Base-by-base conservation (phyloP, 2,888 invertebrate genomes). In the Cryptosula pallasiana region DNA sequence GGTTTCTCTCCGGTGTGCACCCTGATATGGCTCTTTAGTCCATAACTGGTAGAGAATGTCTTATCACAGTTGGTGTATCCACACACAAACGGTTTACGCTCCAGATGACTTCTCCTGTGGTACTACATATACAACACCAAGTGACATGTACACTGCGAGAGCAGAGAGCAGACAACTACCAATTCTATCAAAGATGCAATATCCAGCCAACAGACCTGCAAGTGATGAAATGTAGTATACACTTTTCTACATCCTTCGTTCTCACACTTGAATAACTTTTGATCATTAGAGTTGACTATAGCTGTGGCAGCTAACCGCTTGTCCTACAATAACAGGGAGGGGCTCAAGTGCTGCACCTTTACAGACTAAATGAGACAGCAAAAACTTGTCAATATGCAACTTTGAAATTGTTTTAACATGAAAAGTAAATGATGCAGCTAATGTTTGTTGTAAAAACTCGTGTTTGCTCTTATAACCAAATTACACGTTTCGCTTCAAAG, bases 1-100 rank as follows among this genome's bases (percentile, higher is more conserved):
- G 89, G 89, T 75, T 88, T 85, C 75, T 88, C 88, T 0, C 88
- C 88, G 0, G 88, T 89, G 76, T 89, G 89, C 0, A 88, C 88
- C 3, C 89, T 82, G 27, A 86, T 84, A 78, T 89, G 89, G 13
- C 88, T 87, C 79, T 89, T 89, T 5, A 88, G 80, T 58, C 88
- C 88, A 75, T 86, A 86, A 3, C 85, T 83, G 20, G 86, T 86
- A 32, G 86, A 83, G 78, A 86, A 86, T 0, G 85, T 82, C 75
- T 86, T 86, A 1, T 78, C 80, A 79, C 86, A 86, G 9, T 77
- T 78, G 2, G 74, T 74, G 36, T 78, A 79, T 32, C 82, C 81
- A 29, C 70, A 70, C 45, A 54, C 55, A 70, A 70, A 70, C n/a
- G 63, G 63, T n/a, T 63, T 63, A 5, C 63, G 25, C 63, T 63